Conservation (phyloP, 2,888 invertebrate species). For the Copidosoma aretas region DNA sequence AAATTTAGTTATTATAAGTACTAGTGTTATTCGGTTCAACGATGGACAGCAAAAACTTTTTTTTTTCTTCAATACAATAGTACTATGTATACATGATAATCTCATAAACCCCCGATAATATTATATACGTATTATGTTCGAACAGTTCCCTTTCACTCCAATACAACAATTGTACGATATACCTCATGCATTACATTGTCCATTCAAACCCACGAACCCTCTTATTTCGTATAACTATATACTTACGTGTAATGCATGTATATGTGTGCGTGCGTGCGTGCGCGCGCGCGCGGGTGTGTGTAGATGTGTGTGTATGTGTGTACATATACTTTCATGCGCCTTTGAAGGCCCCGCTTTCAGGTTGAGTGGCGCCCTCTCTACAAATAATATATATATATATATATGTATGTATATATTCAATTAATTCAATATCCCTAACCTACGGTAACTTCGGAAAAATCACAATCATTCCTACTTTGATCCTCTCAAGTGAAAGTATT, state of each 20-base stretch:
- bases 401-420: no score
- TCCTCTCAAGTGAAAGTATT: neutral
- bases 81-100: neutral
- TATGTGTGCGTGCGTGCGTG: conserved; percentile 27
- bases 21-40: conserved; percentile 19
- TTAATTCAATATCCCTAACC: neutral
- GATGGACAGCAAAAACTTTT: conserved; percentile 33
- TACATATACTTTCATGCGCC: conserved; percentile 37
- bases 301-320: conserved; percentile 3
- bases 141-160: no score
- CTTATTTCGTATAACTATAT: no score
- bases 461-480: neutral
- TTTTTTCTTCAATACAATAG: neutral
- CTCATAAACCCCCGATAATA: neutral
- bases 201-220: no score
- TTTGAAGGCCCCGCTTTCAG: conserved; percentile 24
- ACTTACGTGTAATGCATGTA: no score
- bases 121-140: no score
- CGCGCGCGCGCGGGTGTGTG: conserved; percentile 15
- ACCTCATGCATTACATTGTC: no score
- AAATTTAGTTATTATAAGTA: neutral
- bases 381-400: neutral
- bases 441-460: neutral
- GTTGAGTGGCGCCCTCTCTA: conserved; percentile 30
- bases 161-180: no score